Base-by-base conservation (phyloP, 2,888 invertebrate species). In the Megalurothrips usitatus region DNA sequence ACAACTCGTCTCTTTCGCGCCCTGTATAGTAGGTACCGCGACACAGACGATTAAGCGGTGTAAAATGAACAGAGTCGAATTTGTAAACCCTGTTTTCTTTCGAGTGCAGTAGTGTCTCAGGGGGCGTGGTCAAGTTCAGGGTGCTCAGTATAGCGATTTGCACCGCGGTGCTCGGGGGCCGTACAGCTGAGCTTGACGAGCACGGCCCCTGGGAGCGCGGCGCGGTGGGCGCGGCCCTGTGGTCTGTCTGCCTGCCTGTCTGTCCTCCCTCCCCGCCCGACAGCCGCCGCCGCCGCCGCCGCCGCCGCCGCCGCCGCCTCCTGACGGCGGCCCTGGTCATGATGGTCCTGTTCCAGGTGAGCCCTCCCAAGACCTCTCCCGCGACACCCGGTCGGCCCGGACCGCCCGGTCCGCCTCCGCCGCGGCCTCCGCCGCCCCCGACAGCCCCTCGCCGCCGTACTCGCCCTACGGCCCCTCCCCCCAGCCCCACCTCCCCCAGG, bases 301-400 rank as follows among this genome's bases (percentile, higher is more conserved):
- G 34, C 34, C 34, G 34, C 6, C 6, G 34, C 34, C 34, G 34
- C 52, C 58, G 6, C 58, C 14, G 19, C 17, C 19, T 19, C 58
- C 58, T 43, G 34, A 43, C 34, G 34, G 34, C 6, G 6, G 34
- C 34, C 3, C 3, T 43, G 34, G 6, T 43, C 34, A 43, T 43
- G 34, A 43, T 68, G n/a, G 68, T 75, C 12, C 23, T 75, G 68
- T 75, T 75, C 26, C 68, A 75, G 68, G 12, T 75, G 68, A 75
- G 9, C 68, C 68, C 23, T 26, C 68, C 11, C 68, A 75, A 23
- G 68, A 75, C 12, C 68, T 75, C 26, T 58, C 58, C 58, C 58
- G 58, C 58, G 58, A 17, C 11, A 58, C 17, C 19, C 58, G 58
- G 34, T 43, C 34, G 58, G 6, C 58, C 11, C 58, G 58, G 19